A percentile compares a stretch with the other conserved stretches of the same genome.
These are phyloP conservation scores for Caloenas nicobarica DNA, from an alignment of 2,113 vertebrate genomes.

Conservation along the genomic window DNA sequence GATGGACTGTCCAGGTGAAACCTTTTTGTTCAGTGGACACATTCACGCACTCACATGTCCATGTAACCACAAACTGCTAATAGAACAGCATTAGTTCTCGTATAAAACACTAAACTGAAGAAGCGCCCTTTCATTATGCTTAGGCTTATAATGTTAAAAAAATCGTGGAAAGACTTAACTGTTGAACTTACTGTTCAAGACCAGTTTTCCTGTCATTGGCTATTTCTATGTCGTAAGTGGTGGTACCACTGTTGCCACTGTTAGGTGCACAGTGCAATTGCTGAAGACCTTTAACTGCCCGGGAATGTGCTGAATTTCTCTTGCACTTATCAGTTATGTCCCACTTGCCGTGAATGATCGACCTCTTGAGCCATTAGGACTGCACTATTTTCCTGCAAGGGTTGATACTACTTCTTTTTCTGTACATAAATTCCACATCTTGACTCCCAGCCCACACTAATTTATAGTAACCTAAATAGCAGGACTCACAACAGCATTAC, in stretches of 20 bases:
- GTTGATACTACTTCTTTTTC: background rate
- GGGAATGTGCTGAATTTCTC: background rate
- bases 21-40: background rate
- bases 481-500: background rate
- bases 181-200: background rate
- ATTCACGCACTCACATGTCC: background rate
- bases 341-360: background rate
- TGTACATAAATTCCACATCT: background rate
- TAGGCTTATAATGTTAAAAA: background rate
- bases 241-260: background rate
- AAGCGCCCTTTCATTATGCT: background rate
- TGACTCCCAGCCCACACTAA: background rate
- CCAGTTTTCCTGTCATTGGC: background rate
- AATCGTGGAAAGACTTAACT: background rate
- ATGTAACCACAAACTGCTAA: background rate
- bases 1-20: background rate
- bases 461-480: background rate
- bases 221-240: background rate
- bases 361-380: background rate
- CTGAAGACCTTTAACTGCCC: background rate
- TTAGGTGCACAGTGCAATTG: background rate
- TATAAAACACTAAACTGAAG: background rate
- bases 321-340: background rate
- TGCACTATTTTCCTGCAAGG: background rate
- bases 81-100: background rate